Evolutionary conservation across 1,140 invertebrate species (phyloP).

Genomic region (Spodoptera litura): DNA sequence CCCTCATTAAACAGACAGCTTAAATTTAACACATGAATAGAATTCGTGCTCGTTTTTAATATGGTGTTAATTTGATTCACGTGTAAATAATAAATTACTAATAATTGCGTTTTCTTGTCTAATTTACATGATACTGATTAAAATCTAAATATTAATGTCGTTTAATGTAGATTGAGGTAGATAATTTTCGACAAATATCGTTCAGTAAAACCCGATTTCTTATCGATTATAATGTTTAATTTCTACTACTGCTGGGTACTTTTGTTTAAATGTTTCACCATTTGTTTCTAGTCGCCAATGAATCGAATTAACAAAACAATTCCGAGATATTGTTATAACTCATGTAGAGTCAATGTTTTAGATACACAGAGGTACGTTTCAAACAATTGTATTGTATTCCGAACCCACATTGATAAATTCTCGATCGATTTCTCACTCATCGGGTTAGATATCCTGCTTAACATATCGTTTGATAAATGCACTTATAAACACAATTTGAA

Average conservation of each 20-base stretch:
- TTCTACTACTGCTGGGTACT: not conserved
- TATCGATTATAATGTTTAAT: too few species aligned
- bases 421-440: slow-evolving; percentile 38
- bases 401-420: slow-evolving; percentile 34
- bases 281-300: not conserved
- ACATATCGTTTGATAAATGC: slow-evolving; percentile 51
- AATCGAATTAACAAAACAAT: not conserved
- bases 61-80: too few species aligned
- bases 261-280: not conserved
- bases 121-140: not conserved
- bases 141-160: not conserved
- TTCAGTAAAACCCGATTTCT: too few species aligned
- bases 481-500: slow-evolving; percentile 49
- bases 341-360: not conserved
- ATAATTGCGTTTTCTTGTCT: too few species aligned
- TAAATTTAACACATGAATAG: too few species aligned
- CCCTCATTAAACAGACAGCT: too few species aligned
- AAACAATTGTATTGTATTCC: slow-evolving; percentile 34
- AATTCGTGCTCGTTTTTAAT: too few species aligned
- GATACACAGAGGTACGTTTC: not conserved
- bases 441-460: slow-evolving; percentile 29
- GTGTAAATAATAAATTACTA: too few species aligned
- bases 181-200: too few species aligned
- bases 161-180: too few species aligned
- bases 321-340: not conserved